Evolutionary conservation across 2,888 invertebrate species (phyloP), one percentile per base, ranked within the genome.

Genomic region (Hirtodrosophila alboralis): DNA sequence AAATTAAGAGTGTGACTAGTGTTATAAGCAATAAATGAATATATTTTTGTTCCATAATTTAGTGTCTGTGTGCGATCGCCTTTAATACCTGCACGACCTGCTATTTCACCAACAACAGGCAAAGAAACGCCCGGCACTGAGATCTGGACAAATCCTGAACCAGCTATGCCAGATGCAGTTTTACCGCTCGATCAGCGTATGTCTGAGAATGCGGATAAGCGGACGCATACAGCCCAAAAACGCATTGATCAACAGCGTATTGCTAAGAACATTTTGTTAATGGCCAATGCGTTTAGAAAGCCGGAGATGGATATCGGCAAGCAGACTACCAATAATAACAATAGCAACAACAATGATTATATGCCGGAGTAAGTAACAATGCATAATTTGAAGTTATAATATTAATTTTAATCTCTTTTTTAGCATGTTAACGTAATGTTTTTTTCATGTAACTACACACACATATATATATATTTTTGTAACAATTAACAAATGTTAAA

Each of bases 1-100:
- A 47, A 71, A 59, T 60, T 71, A 63, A 65, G 72, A 83, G 67
- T 78, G 75, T 76, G 74, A 84, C 76, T 86, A 86, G 69, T 14
- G 9, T 7, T 40, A 4, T 75, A 79, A 69, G 68, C 36, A 27
- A 66, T 63, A 58, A 70, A 70, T 59, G 40, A 36, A 23, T 53
- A 44, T 63, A 53, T 78, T 60, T 62, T 38, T 62, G 70, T 72
- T 66, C 45, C 59, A 40, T 27, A 54, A 52, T 49, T n/a, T 65
- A 96, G 95, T 74, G 95, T 95, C 34, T 96, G 95, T 91, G 93
- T 95, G 73, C 93, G 96, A 66, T 96, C 96, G 1, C 96, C 96
- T 1, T 93, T 96, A 79, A 95, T 96, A 86, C 94, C 95, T 30
- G 95, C 95, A 12, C 92, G 95, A 38, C 93, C 96, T 10, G 93